Evolutionary conservation across 2,888 invertebrate species (phyloP).

Genomic region (Opisthograptis luteolata): DNA sequence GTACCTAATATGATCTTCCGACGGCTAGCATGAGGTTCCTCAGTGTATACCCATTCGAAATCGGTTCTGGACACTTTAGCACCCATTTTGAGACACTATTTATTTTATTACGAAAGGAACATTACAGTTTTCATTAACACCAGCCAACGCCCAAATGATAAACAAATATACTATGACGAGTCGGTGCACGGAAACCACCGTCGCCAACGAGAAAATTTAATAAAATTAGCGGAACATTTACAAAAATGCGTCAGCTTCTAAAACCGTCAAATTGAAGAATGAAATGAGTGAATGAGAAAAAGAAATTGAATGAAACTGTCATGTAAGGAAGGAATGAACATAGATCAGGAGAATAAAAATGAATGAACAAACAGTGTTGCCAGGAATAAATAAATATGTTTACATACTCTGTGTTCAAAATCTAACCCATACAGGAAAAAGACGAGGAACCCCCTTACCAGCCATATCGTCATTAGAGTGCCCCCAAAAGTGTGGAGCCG

Average conservation of each 20-base stretch:
- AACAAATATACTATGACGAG: background rate
- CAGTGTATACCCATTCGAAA: slow-evolving; percentile 98
- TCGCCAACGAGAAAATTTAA: background rate
- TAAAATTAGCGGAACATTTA: background rate
- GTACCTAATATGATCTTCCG: slow-evolving; percentile 96
- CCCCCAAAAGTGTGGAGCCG: too few relatives aligned
- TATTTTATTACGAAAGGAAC: slow-evolving; percentile 14
- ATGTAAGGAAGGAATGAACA: too few relatives aligned
- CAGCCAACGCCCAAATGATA: slow-evolving; percentile 1
- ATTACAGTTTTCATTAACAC: slow-evolving; percentile 19
- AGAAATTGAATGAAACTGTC: too few relatives aligned
- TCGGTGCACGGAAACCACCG: background rate
- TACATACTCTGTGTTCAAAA: too few relatives aligned
- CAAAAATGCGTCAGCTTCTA: background rate
- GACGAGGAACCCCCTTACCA: too few relatives aligned
- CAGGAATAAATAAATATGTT: too few relatives aligned
- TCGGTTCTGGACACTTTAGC: slow-evolving; percentile 96
- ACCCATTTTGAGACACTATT: slow-evolving; percentile 88
- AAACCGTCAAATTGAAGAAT: too few relatives aligned
- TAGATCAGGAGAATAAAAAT: too few relatives aligned
- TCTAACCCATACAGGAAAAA: too few relatives aligned
- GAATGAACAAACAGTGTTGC: too few relatives aligned
- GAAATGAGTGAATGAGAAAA: too few relatives aligned
- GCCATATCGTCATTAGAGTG: too few relatives aligned
- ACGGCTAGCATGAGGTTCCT: slow-evolving; percentile 98